These are phyloP conservation scores for Heterochromis multidens DNA, from an alignment of 2,113 vertebrate genomes.

Conservation along the genomic window DNA sequence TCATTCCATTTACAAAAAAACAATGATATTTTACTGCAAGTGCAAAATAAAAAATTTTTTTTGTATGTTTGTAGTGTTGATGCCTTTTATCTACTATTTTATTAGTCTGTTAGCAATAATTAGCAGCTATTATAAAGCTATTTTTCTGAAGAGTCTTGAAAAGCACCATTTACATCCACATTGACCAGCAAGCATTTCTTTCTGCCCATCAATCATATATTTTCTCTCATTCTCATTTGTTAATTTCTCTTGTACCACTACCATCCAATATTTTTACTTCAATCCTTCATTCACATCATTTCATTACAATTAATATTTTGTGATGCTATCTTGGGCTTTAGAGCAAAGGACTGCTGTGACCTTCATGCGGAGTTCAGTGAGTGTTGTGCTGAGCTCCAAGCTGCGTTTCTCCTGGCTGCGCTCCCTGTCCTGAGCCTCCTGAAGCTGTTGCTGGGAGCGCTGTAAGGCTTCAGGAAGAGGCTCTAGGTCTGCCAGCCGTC, in stretches of 20 bases:
- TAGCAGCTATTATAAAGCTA: neutral
- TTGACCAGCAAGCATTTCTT: neutral
- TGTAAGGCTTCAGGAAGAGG: constrained; percentile 85
- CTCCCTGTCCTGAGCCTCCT: constrained; percentile 83
- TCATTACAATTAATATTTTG: neutral
- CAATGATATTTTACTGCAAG: too few species aligned
- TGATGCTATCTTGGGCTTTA: neutral
- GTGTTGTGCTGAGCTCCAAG: constrained; percentile 77
- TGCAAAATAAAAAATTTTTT: too few species aligned
- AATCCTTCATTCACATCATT: neutral
- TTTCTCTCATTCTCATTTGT: neutral
- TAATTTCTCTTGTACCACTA: neutral
- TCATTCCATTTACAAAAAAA: too few species aligned
- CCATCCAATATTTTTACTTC: neutral
- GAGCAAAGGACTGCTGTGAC: constrained; percentile 50
- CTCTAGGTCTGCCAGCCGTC: constrained; percentile 81
- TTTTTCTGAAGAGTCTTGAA: neutral
- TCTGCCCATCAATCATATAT: neutral
- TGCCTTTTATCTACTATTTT: neutral
- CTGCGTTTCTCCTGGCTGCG: constrained; percentile 82
- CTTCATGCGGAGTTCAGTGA: constrained; percentile 85
- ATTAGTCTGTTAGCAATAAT: neutral
- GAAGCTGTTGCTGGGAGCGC: constrained; percentile 78
- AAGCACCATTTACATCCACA: neutral
- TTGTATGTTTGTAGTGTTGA: too few species aligned